Evolutionary conservation across 2,888 invertebrate species (phyloP).

Genomic region (Bimastos eiseni): DNA sequence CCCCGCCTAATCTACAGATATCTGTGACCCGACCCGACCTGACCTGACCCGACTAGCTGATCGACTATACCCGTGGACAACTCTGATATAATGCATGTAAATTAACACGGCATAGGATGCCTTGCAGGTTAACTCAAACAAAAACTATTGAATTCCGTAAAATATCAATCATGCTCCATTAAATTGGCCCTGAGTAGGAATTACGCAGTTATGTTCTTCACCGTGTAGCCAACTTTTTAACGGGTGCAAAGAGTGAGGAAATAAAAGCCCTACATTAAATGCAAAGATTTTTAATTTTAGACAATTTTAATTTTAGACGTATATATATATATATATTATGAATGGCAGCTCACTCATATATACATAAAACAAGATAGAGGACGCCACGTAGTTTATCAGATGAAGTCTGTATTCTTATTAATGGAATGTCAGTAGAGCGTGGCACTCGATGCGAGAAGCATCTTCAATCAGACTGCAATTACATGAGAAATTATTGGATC

Average conservation of each 20-base stretch:
- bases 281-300: not conserved
- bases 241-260: not conserved
- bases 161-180: not conserved
- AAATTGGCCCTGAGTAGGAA: not conserved
- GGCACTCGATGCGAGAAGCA: not conserved
- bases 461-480: not conserved
- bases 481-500: not conserved
- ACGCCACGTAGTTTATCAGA: not conserved
- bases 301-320: not conserved
- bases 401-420: not conserved
- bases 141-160: not conserved
- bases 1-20: no score
- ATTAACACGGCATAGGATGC: not conserved
- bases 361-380: not conserved
- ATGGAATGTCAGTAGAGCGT: not conserved
- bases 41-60: no score
- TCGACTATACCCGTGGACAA: no score
- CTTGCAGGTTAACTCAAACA: not conserved
- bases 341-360: no score
- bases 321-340: no score
- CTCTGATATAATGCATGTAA: no score
- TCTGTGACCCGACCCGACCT: no score
- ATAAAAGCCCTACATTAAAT: not conserved
- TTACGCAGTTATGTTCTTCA: no score
- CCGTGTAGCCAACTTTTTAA: not conserved